Percentiles rank a stretch among this genome's conserved stretches.
Evolutionary conservation across 2,888 invertebrate species (phyloP).

Genomic region (Lamproptera curius): DNA sequence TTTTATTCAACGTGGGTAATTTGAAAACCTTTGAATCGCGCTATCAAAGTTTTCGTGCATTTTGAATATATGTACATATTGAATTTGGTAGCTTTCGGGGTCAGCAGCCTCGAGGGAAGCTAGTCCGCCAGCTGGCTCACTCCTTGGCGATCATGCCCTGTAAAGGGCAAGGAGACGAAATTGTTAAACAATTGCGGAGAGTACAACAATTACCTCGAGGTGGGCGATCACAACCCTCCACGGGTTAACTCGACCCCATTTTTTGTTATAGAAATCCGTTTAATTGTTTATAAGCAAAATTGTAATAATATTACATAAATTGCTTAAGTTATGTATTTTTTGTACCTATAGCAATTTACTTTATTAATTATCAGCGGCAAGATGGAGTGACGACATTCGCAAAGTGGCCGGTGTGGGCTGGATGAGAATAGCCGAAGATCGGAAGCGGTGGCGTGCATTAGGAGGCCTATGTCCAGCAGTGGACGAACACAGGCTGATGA

Average conservation of each 20-base stretch:
- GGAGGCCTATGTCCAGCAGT: no score
- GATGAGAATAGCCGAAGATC: no score
- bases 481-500: no score
- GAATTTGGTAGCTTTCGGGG: constrained; percentile 1
- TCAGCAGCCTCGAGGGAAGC: constrained; percentile 8
- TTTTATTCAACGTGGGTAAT: background rate
- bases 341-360: no score
- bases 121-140: background rate
- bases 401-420: no score
- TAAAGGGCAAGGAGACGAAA: background rate
- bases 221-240: background rate
- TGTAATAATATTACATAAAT: no score
- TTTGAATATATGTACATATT: background rate
- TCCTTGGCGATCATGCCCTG: background rate
- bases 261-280: no score
- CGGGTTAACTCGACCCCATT: constrained; percentile 3
- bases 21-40: constrained; percentile 5
- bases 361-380: no score
- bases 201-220: constrained; percentile 13
- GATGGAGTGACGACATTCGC: no score
- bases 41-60: constrained; percentile 2
- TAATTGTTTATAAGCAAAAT: no score
- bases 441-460: no score
- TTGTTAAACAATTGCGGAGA: background rate
- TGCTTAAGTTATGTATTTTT: no score